Base-by-base conservation (phyloP, 2,113 vertebrate genomes). In the Typhlomys cinereus region DNA sequence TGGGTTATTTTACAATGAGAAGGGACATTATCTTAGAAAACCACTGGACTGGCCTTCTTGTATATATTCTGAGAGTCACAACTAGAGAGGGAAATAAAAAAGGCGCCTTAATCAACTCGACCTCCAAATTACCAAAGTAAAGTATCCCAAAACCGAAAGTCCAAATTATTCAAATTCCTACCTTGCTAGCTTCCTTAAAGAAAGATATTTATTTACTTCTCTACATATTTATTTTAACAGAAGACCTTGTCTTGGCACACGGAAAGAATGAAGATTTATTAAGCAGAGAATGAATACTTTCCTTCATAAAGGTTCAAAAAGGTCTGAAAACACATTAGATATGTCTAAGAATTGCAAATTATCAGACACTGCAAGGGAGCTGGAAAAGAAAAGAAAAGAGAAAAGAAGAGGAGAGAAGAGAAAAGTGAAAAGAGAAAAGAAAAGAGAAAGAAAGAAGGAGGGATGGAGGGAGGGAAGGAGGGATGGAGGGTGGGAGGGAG, bases 281-380 rank as follows among this genome's bases (percentile, higher is more conserved):
- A 91, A 88, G 81, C 36, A 69, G 50, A 85, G 50, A 90, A 95
- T n/a, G n/a, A n/a, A n/a, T n/a, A 89, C n/a, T 46, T 96, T 95
- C 88, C 74, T 90, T 14, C 52, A n/a, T 89, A 44, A 95, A 95
- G 80, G 89, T 95, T 93, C 50, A 75, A 89, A 87, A 95, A 95
- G 86, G 80, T 69, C 93, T 0, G 0, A 92, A 91, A 95, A 92
- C 62, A 75, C 69, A 94, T 54, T 75, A 95, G 66, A 92, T 94
- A 96, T 94, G 95, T 92, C 57, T 84, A 94, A 96, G 95, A 71
- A 95, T 94, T 92, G 93, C 79, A 94, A 85, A 96, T 96, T 81
- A 94, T 64, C 86, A 79, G 94, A 96, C 57, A 82, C 73, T 59
- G 50, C 85, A 89, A 67, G 54, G 0, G 5, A 52, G 44, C 39